These are phyloP conservation scores for Pseudochaenichthys georgianus DNA, from an alignment of 2,797 vertebrate species.

Conservation along the genomic window DNA sequence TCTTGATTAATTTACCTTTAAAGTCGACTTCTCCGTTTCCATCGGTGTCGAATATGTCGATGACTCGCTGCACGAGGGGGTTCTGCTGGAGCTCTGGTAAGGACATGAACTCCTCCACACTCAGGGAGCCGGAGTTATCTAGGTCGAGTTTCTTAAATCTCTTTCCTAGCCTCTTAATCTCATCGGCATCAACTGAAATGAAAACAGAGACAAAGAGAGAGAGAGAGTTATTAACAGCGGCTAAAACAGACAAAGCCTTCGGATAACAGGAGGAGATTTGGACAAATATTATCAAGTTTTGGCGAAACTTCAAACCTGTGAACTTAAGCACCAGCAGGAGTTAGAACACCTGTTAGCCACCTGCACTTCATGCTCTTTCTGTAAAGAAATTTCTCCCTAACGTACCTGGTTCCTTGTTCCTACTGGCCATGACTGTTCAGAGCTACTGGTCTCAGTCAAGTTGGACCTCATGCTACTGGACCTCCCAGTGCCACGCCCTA, in stretches of 20 bases:
- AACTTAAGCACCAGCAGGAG: too few relatives aligned
- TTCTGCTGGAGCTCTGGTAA: constrained; percentile 99
- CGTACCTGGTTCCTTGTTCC: constrained; percentile 75
- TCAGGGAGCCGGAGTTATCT: constrained; percentile 75
- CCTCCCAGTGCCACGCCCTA: constrained; percentile 71
- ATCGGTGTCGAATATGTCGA: constrained; percentile 99
- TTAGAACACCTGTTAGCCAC: not conserved
- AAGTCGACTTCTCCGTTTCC: constrained; percentile 99
- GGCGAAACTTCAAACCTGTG: not conserved
- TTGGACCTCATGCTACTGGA: constrained; percentile 36
- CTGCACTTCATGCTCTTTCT: not conserved
- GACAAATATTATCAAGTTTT: not conserved
- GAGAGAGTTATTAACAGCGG: constrained; percentile 48
- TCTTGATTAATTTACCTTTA: constrained; percentile 88
- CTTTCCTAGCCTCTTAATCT: too few relatives aligned
- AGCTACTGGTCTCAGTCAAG: constrained; percentile 5
- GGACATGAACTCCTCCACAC: constrained; percentile 99
- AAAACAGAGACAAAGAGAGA: not conserved
- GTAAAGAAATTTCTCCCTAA: too few relatives aligned
- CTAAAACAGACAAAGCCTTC: constrained; percentile 66
- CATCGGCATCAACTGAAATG: too few relatives aligned
- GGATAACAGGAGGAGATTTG: not conserved
- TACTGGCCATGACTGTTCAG: constrained; percentile 74
- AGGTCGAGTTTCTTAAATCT: too few relatives aligned
- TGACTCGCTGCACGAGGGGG: constrained; percentile 93